Evolutionary conservation across 2,888 invertebrate species (phyloP), one percentile per base, ranked within the genome.

Genomic region (Pedicia rivosa): DNA sequence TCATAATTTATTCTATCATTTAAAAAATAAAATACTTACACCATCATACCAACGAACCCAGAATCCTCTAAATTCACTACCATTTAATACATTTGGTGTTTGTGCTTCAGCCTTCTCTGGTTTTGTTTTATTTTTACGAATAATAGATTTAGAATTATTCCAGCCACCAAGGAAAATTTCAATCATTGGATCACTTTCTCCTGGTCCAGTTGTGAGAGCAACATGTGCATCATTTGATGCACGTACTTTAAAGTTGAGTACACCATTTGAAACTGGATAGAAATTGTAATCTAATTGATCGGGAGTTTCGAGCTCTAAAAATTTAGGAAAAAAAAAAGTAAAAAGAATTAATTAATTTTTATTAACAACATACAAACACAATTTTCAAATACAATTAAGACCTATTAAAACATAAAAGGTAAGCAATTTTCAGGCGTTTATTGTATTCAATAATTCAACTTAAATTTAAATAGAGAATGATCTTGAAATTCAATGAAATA

Each of bases 81-180:
- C 70, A 52, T 70, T 74, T 45, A 88, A 59, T 47, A 84, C 74
- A 40, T 67, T 70, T 1, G 80, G 81, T 0, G 84, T 86, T 20
- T 74, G 70, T 5, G 65, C 66, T 55, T 77, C 74, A 9, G 68
- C 72, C 43, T 73, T 74, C 37, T 83, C 82, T 3, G 84, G 82
- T 58, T 83, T 73, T 42, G 71, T 63, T 53, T 72, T 70, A 62
- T 87, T 82, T 52, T 72, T 76, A 40, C 87, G 75, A 53, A 86
- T 82, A 2, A 83, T 78, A 22, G 82, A 83, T 62, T 83, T 86
- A 43, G 70, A 65, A 59, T 90, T 88, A 16, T 72, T 71, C 90
- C 88, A 91, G 20, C 88, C 88, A 19, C 90, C 90, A 49, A 91
- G 68, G 62, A 88, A 82, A 36, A 90, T 56, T 70, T 91, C 90